Evolutionary conservation across 2,797 vertebrate species (phyloP).

Genomic region (Serranus cabrilla): DNA sequence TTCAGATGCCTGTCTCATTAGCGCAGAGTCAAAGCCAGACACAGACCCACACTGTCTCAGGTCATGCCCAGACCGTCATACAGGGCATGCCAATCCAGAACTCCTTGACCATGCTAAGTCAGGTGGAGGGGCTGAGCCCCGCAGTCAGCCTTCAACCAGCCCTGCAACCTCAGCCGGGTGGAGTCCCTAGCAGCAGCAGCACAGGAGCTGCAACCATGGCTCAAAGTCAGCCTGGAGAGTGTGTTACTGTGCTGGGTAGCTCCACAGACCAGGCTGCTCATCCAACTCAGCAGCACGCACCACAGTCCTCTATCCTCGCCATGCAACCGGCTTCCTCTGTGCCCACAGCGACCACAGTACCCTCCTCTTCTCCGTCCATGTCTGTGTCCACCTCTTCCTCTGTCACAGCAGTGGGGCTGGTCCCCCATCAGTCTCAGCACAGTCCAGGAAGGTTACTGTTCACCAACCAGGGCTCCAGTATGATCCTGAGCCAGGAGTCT

Average conservation of each 20-base stretch:
- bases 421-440: slow-evolving; percentile 84
- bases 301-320: slow-evolving; percentile 86
- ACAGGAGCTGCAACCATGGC: slow-evolving; percentile 75
- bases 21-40: slow-evolving; percentile 86
- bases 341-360: slow-evolving; percentile 78
- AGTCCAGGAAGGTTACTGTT: slow-evolving; percentile 93
- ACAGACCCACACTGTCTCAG: slow-evolving; percentile 88
- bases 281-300: slow-evolving; percentile 82
- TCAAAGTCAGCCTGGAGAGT: slow-evolving; percentile 82
- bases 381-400: slow-evolving; percentile 81
- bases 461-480: slow-evolving; percentile 87
- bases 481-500: slow-evolving; percentile 93
- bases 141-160: slow-evolving; percentile 89
- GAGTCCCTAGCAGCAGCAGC: slow-evolving; percentile 78
- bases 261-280: slow-evolving; percentile 84
- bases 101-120: slow-evolving; percentile 88
- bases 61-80: slow-evolving; percentile 90
- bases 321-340: slow-evolving; percentile 85
- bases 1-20: slow-evolving; percentile 95
- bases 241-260: slow-evolving; percentile 82
- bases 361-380: slow-evolving; percentile 84
- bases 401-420: slow-evolving; percentile 82
- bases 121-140: slow-evolving; percentile 90
- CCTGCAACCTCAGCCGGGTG: slow-evolving; percentile 82
- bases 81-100: slow-evolving; percentile 92